Percentiles rank a stretch among this genome's conserved stretches.
phyloP scores from a whole-genome alignment of 2,113 vertebrate genomes.

The Pangasianodon hypophthalmus region DNA sequence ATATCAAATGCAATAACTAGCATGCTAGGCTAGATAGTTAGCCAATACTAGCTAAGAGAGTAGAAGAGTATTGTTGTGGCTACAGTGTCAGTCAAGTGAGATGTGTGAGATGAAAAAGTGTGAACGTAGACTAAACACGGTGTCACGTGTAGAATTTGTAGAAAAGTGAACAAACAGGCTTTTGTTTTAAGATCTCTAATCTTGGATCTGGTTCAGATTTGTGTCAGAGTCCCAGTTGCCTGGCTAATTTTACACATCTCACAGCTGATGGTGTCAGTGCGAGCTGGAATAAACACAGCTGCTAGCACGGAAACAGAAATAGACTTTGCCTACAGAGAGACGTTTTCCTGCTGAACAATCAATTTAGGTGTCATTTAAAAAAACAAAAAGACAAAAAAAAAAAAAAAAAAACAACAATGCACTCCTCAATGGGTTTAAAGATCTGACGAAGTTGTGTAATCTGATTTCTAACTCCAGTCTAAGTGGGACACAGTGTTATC shows the following conservation, averaged over 20 bases:
- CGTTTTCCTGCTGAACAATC: neutral
- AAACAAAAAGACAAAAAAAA: neutral
- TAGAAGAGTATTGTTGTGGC: neutral
- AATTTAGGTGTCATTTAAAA: neutral
- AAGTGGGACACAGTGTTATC: neutral
- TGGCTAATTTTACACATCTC: constrained; percentile 17
- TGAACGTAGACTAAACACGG: neutral
- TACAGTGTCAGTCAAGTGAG: neutral
- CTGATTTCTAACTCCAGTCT: neutral
- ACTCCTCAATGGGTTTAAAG: neutral
- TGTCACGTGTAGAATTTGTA: neutral
- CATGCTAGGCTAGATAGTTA: neutral
- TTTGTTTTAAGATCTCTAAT: neutral
- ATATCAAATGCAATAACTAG: neutral
- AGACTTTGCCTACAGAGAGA: neutral
- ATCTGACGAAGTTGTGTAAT: neutral
- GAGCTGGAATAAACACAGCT: constrained; percentile 4
- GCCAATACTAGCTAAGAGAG: neutral
- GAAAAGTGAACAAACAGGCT: neutral
- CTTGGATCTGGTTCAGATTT: neutral
- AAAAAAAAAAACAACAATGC: neutral
- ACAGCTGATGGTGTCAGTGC: neutral
- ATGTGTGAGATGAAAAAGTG: neutral
- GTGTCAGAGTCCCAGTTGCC: neutral
- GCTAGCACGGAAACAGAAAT: constrained; percentile 1